A percentile compares a stretch with the other conserved stretches of the same genome.
These are phyloP conservation scores for Pediacus dermestoides DNA, from an alignment of 2,888 invertebrate genomes.

Conservation along the genomic window DNA sequence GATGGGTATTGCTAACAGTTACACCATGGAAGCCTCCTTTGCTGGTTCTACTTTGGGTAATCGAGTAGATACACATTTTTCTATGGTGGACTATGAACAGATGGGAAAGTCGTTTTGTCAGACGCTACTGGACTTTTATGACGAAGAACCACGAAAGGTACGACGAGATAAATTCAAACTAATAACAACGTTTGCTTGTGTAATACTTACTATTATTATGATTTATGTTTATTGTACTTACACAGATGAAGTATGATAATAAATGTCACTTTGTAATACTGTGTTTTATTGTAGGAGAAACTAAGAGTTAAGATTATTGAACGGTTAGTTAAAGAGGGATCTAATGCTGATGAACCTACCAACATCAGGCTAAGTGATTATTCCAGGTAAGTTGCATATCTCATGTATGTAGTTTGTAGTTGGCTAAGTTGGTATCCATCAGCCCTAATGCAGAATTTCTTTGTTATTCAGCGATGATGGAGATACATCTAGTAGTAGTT, in stretches of 20 bases:
- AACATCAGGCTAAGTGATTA: constrained; percentile 84
- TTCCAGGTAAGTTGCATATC: constrained; percentile 65
- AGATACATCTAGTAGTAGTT: constrained; percentile 65
- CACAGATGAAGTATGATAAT: constrained; percentile 1
- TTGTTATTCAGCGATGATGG: constrained; percentile 68
- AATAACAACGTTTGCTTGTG: constrained; percentile 1
- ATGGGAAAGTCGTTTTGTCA: constrained; percentile 90
- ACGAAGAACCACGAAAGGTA: constrained; percentile 79
- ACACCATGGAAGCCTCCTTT: constrained; percentile 93
- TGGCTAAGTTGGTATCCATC: too few species aligned
- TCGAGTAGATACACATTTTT: constrained; percentile 80
- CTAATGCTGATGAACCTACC: constrained; percentile 83
- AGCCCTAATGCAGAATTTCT: too few species aligned
- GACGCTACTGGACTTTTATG: constrained; percentile 87
- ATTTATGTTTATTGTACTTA: constrained; percentile 5
- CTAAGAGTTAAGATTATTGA: constrained; percentile 76
- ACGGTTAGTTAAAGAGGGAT: constrained; percentile 75
- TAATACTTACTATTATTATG: constrained; percentile 6
- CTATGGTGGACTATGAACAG: constrained; percentile 71
- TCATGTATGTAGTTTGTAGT: too few species aligned
- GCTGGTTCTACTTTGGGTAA: constrained; percentile 84
- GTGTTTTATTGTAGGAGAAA: constrained; percentile 59
- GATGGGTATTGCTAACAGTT: constrained; percentile 91
- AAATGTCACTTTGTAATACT: constrained; percentile 15
- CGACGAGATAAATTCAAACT: constrained; percentile 17